phyloP scores from a whole-genome alignment of 2,797 vertebrate species.

The Perodicticus potto region DNA sequence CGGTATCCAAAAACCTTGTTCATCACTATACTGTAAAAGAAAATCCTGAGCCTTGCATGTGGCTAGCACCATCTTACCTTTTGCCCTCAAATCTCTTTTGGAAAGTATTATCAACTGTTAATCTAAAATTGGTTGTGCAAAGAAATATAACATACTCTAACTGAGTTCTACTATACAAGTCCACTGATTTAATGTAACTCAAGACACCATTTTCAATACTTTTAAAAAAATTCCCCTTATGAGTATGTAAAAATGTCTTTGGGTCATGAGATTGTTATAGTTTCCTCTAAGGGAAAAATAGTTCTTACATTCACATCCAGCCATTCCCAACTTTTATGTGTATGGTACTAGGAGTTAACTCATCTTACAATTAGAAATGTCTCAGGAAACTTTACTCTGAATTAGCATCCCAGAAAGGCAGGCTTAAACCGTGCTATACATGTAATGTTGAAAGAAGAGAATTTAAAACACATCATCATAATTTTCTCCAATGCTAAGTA shows the following conservation, averaged over 20 bases:
- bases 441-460: not conserved
- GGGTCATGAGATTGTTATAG: not conserved
- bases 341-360: not conserved
- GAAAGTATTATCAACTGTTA: not conserved
- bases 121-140: not conserved
- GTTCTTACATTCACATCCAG: not conserved
- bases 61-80: not conserved
- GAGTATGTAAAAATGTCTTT: not conserved
- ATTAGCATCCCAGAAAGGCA: not conserved
- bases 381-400: not conserved
- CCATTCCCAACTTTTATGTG: not conserved
- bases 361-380: not conserved
- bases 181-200: not conserved
- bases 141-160: not conserved
- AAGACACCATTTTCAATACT: not conserved
- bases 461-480: not conserved
- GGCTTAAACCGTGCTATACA: not conserved
- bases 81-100: not conserved
- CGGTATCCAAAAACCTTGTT: not conserved
- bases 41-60: not conserved
- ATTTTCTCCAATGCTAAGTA: not conserved
- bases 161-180: not conserved
- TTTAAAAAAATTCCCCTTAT: conserved; percentile 32
- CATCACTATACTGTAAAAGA: not conserved
- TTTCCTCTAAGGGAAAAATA: not conserved